Evolutionary conservation across 2,888 invertebrate genomes (phyloP), one percentile per base, ranked within the genome.

Genomic region (Epinotia brunnichana): DNA sequence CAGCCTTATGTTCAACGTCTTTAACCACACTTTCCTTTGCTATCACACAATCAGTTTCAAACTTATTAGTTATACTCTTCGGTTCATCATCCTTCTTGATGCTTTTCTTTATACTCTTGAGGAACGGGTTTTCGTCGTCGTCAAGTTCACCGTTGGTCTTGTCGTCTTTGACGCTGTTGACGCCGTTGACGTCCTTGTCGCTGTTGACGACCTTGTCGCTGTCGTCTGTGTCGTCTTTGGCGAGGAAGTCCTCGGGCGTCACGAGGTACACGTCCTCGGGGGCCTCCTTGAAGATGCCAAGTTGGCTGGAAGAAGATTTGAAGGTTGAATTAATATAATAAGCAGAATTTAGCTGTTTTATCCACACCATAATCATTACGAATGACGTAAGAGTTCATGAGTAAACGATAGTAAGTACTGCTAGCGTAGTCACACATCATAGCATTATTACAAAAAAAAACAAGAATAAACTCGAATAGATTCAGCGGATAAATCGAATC

Each of bases 251-350:
- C 0, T 84, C 81, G 0, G 88, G 89, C 0, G 85, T 85, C 7
- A 90, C 76, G 13, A 90, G 76, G 68, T 81, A 90, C 2, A 90
- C 83, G 48, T 85, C 73, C 0, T 77, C 74, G 0, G 87, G 86
- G 0, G 88, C 86, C 15, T 84, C 83, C 74, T 90, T 90, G 78
- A 79, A 89, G 0, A 90, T 54, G 56, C 82, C 81, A 11, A 90
- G 76, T 74, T 78, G 79, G 0, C 90, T 90, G 83, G 0, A 82
- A 84, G 1, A 59, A 48, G n/a, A 7, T n/a, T 48, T 48, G 13
- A 48, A 7, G 15, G 15, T n/a, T n/a, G n/a, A n/a, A n/a, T n/a
- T n/a, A n/a, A n/a, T n/a, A n/a, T n/a, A n/a, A 29, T 29, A 7
- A 7, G 0, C 7, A 7, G 7, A 29, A 7, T 29, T 29, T 29